These are phyloP conservation scores for Dryocosmus kuriphilus DNA, from an alignment of 2,888 invertebrate genomes.

Conservation along the genomic window DNA sequence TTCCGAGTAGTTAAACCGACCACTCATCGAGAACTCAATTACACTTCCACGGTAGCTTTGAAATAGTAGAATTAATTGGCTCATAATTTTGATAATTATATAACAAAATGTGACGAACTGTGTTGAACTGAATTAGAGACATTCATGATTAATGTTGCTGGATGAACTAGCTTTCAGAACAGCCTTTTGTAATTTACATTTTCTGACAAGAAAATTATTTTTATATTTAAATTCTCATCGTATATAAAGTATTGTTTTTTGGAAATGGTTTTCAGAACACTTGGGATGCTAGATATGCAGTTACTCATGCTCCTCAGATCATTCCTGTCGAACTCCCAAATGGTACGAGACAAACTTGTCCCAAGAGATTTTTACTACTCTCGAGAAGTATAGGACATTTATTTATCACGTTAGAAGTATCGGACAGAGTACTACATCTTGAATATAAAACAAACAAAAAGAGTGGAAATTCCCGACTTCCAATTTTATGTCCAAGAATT, in stretches of 20 bases:
- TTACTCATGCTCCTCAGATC: constrained; percentile 23
- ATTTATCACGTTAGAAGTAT: constrained; percentile 29
- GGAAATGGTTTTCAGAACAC: not conserved
- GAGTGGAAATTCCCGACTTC: not conserved
- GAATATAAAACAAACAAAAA: not conserved
- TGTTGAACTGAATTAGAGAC: constrained; percentile 36
- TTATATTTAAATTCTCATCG: constrained; percentile 2
- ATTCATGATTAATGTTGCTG: not conserved
- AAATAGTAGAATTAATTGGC: constrained; percentile 42
- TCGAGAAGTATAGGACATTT: constrained; percentile 17
- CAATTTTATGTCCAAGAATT: not conserved
- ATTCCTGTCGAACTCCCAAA: constrained; percentile 35
- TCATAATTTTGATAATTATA: constrained; percentile 62
- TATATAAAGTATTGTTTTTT: not conserved
- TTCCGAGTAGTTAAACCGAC: constrained; percentile 40
- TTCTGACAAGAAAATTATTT: too few species aligned
- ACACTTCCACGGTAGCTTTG: constrained; percentile 16
- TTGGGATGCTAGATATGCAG: constrained; percentile 16
- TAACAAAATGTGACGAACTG: constrained; percentile 58
- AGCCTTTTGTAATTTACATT: not conserved
- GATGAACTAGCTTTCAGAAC: not conserved
- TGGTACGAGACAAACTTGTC: constrained; percentile 27
- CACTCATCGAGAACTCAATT: constrained; percentile 46
- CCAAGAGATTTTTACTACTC: constrained; percentile 18
- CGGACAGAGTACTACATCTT: constrained; percentile 7